Percentiles rank a stretch among this genome's conserved stretches.
phyloP scores from a whole-genome alignment of 2,797 vertebrate species.

The Poeciliopsis paucimaculata region DNA sequence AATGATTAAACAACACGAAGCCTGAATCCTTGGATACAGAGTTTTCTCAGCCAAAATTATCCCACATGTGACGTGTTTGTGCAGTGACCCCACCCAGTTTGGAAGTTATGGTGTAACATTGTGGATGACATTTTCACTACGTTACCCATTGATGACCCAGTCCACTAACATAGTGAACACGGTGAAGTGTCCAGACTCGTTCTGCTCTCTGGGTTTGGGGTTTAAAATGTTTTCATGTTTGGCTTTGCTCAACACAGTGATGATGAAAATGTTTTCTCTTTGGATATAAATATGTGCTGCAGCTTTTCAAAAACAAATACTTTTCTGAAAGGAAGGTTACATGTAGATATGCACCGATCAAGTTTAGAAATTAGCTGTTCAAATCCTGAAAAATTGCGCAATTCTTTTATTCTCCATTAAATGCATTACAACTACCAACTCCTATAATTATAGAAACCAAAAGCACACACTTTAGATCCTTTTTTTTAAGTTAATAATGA shows the following conservation, averaged over 20 bases:
- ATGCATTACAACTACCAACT: neutral
- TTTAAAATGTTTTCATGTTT: neutral
- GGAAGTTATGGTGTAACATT: slow-evolving; percentile 24
- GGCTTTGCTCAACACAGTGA: neutral
- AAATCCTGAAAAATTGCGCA: neutral
- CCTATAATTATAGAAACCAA: neutral
- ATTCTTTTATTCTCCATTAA: neutral
- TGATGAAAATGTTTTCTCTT: neutral
- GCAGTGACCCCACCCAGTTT: slow-evolving; percentile 60
- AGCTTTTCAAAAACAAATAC: neutral
- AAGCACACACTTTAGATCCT: neutral
- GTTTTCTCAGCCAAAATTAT: slow-evolving; percentile 20
- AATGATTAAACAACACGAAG: slow-evolving; percentile 16
- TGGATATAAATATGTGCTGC: neutral
- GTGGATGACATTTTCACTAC: slow-evolving; percentile 8
- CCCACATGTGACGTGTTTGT: slow-evolving; percentile 36
- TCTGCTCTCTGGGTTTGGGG: neutral
- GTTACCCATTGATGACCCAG: neutral
- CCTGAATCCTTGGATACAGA: slow-evolving; percentile 12
- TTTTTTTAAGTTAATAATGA: neutral
- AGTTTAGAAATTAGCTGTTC: neutral
- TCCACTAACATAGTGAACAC: neutral
- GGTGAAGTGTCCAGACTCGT: neutral
- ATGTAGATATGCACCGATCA: neutral
- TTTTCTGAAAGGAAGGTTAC: neutral